Conservation (phyloP, 2,797 vertebrate species). For the Myiotriccus ornatus region DNA sequence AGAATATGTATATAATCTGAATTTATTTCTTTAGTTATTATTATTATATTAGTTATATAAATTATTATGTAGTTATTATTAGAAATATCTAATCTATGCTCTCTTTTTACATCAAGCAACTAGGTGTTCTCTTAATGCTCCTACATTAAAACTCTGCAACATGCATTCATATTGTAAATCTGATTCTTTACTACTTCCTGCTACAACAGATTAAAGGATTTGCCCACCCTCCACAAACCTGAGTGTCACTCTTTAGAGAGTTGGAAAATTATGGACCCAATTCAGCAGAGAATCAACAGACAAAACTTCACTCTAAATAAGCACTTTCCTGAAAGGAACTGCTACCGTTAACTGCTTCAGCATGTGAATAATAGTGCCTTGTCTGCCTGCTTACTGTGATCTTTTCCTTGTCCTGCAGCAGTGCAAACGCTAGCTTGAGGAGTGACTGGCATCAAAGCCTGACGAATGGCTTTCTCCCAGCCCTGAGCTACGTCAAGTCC, state of each 20-base stretch:
- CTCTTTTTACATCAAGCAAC: neutral
- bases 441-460: slow-evolving; percentile 97
- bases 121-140: neutral
- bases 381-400: slow-evolving; percentile 88
- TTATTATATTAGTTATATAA: neutral
- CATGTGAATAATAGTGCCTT: neutral
- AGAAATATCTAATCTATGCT: neutral
- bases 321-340: neutral
- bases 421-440: slow-evolving; percentile 91
- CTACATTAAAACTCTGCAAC: neutral
- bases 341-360: neutral
- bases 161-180: neutral
- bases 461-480: slow-evolving; percentile 97
- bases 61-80: neutral
- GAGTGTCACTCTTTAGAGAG: neutral
- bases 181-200: neutral
- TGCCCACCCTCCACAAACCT: neutral
- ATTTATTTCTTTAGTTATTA: neutral
- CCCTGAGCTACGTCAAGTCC: slow-evolving; percentile 93
- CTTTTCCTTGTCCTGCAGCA: slow-evolving; percentile 88
- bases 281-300: neutral
- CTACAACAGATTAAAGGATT: neutral
- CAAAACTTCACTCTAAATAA: neutral
- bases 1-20: neutral
- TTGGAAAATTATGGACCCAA: neutral